These are phyloP conservation scores for Melanchra persicariae DNA, from an alignment of 2,888 invertebrate genomes.

Conservation along the genomic window DNA sequence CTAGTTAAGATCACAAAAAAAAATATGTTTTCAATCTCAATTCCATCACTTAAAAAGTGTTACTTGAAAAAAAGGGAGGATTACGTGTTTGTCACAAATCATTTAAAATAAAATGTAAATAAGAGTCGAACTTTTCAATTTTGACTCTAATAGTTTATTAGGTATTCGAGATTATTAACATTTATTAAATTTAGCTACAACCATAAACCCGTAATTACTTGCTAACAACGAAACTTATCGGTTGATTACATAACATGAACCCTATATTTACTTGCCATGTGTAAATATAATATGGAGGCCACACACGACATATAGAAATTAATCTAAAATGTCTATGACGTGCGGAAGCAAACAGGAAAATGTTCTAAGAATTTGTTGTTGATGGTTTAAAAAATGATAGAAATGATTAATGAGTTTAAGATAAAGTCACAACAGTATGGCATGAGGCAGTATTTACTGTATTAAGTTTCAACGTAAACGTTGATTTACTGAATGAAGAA, in stretches of 20 bases:
- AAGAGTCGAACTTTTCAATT: too few relatives aligned
- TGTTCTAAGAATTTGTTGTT: constrained; percentile 28
- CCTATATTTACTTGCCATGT: constrained; percentile 16
- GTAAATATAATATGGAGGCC: not conserved
- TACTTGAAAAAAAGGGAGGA: not conserved
- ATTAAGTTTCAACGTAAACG: not conserved
- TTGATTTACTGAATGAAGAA: not conserved
- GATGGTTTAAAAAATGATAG: constrained; percentile 34
- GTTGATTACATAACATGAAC: not conserved
- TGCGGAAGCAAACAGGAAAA: constrained; percentile 3
- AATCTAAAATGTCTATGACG: constrained; percentile 2
- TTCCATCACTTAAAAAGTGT: constrained; percentile 4
- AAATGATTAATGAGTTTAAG: constrained; percentile 27
- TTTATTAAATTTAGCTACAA: constrained; percentile 13
- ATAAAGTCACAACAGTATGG: constrained; percentile 3
- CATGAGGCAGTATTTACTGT: constrained; percentile 2
- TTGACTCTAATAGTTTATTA: too few relatives aligned
- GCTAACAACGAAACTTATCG: not conserved
- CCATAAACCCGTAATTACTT: constrained; percentile 6
- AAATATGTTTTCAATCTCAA: not conserved
- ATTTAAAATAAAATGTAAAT: too few relatives aligned
- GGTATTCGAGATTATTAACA: too few relatives aligned
- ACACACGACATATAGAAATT: constrained; percentile 23
- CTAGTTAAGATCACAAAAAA: not conserved
- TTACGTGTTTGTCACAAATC: not conserved